phyloP scores from a whole-genome alignment of 2,797 vertebrate genomes.

The Protosalanx chinensis region DNA sequence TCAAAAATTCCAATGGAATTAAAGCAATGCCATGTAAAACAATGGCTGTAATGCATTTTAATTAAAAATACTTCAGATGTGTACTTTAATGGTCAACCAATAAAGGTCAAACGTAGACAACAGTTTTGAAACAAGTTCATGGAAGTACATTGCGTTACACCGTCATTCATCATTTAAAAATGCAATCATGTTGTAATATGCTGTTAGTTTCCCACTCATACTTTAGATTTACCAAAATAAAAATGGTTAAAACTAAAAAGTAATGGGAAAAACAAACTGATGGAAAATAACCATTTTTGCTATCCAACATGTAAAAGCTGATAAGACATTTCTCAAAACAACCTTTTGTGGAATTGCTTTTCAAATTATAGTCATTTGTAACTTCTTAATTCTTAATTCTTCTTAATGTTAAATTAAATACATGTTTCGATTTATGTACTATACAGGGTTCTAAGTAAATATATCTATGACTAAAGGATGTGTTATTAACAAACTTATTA shows the following conservation, averaged over 20 bases:
- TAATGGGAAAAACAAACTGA: constrained; percentile 13
- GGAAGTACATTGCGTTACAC: too few relatives aligned
- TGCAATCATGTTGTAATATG: constrained; percentile 2
- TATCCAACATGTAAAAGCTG: not conserved
- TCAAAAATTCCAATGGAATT: too few relatives aligned
- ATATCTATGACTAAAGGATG: not conserved
- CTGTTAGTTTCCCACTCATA: constrained; percentile 12
- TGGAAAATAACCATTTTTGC: constrained; percentile 19
- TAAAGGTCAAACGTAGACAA: too few relatives aligned
- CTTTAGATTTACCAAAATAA: constrained; percentile 25
- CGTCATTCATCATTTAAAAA: too few relatives aligned
- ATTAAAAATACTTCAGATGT: too few relatives aligned
- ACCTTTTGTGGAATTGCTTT: not conserved
- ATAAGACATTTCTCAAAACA: constrained; percentile 17
- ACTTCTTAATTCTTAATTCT: too few relatives aligned
- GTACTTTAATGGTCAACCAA: not conserved
- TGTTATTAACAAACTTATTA: too few relatives aligned
- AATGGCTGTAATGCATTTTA: too few relatives aligned
- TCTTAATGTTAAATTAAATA: too few relatives aligned
- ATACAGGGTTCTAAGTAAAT: not conserved
- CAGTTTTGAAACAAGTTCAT: too few relatives aligned
- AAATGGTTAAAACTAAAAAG: constrained; percentile 28
- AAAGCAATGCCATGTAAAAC: too few relatives aligned
- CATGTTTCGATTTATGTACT: not conserved
- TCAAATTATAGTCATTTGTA: too few relatives aligned